Conservation (phyloP, 2,113 vertebrate genomes). For the Gobiocypris rarus region DNA sequence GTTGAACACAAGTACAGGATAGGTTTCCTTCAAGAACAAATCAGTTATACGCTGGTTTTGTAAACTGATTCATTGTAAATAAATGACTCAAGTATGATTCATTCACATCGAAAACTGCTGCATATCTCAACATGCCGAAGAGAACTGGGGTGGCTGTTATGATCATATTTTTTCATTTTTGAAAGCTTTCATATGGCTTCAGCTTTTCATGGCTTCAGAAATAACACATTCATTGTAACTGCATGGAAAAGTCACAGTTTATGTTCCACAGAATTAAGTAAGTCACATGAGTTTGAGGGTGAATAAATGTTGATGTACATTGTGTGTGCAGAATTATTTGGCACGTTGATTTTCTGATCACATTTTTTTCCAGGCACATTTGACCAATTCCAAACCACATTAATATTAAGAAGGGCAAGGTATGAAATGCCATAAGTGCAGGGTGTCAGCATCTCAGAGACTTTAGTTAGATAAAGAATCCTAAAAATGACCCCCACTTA, state of each 20-base stretch:
- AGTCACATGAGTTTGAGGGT: not conserved
- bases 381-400: too few relatives aligned
- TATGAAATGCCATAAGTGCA: too few relatives aligned
- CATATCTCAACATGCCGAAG: not conserved
- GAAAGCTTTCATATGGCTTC: not conserved
- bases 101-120: not conserved
- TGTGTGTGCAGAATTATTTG: too few relatives aligned
- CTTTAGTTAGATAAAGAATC: too few relatives aligned
- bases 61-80: not conserved
- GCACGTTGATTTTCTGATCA: too few relatives aligned
- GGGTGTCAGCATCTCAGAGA: too few relatives aligned
- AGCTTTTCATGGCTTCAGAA: too few relatives aligned
- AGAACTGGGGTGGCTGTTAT: not conserved
- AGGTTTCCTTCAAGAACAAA: not conserved
- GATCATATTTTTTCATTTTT: not conserved
- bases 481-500: too few relatives aligned
- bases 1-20: not conserved
- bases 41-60: not conserved
- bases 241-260: not conserved
- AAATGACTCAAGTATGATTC: not conserved
- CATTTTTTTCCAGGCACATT: too few relatives aligned
- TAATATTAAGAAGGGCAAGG: too few relatives aligned
- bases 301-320: not conserved
- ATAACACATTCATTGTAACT: not conserved
- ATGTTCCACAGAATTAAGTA: not conserved